Evolutionary conservation across 2,113 vertebrate genomes (phyloP).

Genomic region (Columbina picui): DNA sequence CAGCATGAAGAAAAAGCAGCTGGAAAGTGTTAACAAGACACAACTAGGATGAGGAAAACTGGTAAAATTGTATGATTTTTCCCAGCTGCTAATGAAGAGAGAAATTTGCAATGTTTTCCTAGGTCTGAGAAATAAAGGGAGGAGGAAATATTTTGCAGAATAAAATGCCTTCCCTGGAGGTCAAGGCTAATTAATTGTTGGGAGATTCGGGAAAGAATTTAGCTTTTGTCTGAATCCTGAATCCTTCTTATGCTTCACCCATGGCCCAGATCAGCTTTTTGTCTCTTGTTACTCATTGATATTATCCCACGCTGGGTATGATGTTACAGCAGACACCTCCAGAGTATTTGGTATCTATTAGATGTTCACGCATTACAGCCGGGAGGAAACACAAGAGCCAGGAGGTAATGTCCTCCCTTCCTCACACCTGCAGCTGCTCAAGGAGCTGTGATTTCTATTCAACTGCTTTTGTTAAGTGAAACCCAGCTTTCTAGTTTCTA

Average conservation of each 20-base stretch:
- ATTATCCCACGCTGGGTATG: background rate
- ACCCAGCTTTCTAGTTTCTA: background rate
- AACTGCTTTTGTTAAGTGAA: background rate
- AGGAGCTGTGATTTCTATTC: background rate
- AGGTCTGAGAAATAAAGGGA: background rate
- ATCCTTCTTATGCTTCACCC: background rate
- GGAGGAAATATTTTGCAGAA: background rate
- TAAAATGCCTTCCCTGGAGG: background rate
- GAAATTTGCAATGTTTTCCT: background rate
- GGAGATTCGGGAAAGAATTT: background rate
- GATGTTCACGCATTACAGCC: background rate
- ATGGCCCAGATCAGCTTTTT: background rate
- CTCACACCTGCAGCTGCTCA: background rate
- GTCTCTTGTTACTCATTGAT: background rate
- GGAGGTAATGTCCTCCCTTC: background rate
- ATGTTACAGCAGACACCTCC: background rate
- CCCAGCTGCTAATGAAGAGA: background rate
- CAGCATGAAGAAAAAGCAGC: background rate
- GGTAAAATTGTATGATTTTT: background rate
- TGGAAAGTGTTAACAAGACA: background rate
- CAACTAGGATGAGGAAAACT: background rate
- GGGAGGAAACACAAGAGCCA: background rate
- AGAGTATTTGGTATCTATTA: background rate
- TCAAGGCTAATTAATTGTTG: background rate
- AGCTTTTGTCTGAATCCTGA: background rate